Base-by-base conservation (phyloP, 2,113 vertebrate species). In the Periophthalmus modestus region DNA sequence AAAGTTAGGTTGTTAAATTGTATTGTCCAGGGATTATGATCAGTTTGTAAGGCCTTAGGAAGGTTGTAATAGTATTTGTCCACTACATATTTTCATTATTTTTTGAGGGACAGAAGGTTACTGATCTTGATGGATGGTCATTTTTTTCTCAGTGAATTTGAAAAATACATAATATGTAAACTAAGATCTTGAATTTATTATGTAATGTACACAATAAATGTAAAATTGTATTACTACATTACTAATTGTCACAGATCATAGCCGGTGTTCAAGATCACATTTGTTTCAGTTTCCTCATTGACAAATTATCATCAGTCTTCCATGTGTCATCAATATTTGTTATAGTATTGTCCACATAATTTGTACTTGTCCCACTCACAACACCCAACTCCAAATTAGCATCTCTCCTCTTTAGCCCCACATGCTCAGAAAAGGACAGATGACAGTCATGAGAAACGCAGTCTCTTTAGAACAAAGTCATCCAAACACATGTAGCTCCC, bases 401-500 rank as follows among this genome's bases (percentile, higher is more conserved):
- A 28, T 74, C 73, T 76, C 76, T 21, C 61, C 57, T 24, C 13
- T 55, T 23, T 28, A 7, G 19, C 4, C 57, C 23, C 12, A 73
- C 7, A 59, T 19, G 7, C 47, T 10, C 61, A 13, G 68, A 48
- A 24, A 18, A 11, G 39, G 69, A 71, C 61, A 62, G 78, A 77
- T 86, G 88, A 77, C 85, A 62, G 87, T 87, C 88, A 78, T 88
- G 83, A 91, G 82, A 90, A 89, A 82, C 74, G 81, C 79, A 57
- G 68, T 69, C 74, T 68, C 79, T 79, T 80, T 79, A 74, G 77
- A 91, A 82, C 79, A 89, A 92, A 93, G 92, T 91, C 89, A 92
- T 76, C 80, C 78, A 68, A 89, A 91, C 86, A 92, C 91, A 92
- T 91, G 89, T 94, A 84, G 77, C 79, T 88, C 81, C 84, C 80